A percentile compares a stretch with the other conserved stretches of the same genome.
phyloP scores from a whole-genome alignment of 2,113 vertebrate genomes.

The Podarcis raffonei region DNA sequence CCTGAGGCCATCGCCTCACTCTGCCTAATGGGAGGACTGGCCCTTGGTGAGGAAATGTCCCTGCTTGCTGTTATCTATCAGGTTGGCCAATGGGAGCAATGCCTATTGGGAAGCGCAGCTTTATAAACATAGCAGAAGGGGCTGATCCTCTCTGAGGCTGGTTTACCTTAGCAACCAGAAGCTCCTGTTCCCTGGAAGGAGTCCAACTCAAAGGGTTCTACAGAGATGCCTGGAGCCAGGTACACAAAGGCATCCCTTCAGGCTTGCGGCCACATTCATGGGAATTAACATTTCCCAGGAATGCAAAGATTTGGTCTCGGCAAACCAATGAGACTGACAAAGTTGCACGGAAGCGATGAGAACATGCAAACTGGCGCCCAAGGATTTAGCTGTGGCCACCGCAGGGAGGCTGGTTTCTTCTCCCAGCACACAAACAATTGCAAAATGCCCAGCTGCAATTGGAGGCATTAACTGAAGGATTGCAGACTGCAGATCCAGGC shows the following conservation, averaged over 20 bases:
- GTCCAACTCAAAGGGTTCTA: constrained; percentile 28
- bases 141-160: neutral
- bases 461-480: constrained; percentile 66
- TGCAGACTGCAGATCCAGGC: constrained; percentile 54
- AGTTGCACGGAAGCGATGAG: constrained; percentile 58
- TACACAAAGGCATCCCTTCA: constrained; percentile 21
- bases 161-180: accelerated
- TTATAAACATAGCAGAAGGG: neutral
- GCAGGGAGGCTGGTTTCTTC: neutral
- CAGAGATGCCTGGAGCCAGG: constrained; percentile 48
- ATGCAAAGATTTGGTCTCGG: constrained; percentile 38
- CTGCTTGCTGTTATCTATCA: no score
- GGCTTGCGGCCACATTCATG: neutral
- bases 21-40: no score
- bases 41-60: no score
- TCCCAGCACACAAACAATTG: constrained; percentile 33
- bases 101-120: neutral
- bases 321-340: neutral
- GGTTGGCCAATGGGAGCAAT: neutral
- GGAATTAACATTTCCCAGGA: constrained; percentile 39
- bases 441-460: constrained; percentile 64
- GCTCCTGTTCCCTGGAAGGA: neutral
- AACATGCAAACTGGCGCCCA: constrained; percentile 51
- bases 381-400: constrained; percentile 53
- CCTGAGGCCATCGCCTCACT: no score